Evolutionary conservation across 2,797 vertebrate species (phyloP).

Genomic region (Prunella strophiata): DNA sequence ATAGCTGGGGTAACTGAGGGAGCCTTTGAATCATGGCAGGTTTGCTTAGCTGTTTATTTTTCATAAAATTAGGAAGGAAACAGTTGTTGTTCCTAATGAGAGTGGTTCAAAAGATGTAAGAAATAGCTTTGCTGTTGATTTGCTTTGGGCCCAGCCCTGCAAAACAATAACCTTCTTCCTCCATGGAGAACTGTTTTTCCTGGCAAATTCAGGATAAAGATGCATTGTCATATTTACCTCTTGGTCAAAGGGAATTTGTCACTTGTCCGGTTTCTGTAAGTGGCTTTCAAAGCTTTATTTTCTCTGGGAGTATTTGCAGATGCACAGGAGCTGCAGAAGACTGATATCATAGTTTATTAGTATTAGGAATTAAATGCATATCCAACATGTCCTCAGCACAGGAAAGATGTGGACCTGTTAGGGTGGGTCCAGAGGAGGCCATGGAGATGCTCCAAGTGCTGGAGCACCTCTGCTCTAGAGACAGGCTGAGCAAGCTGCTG

Average conservation of each 20-base stretch:
- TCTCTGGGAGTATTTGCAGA: not conserved
- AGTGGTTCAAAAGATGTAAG: not conserved
- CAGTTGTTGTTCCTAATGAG: not conserved
- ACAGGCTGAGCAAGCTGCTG: not conserved
- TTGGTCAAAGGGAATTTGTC: not conserved
- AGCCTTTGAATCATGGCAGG: not conserved
- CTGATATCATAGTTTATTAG: not conserved
- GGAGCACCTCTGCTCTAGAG: not conserved
- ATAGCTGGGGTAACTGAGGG: not conserved
- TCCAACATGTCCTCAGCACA: not conserved
- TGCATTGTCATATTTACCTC: not conserved
- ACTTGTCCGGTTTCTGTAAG: not conserved
- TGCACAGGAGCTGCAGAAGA: not conserved
- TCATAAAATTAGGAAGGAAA: not conserved
- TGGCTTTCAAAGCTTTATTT: not conserved
- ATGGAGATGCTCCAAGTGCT: accelerated
- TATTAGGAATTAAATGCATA: not conserved
- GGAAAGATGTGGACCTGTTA: not conserved
- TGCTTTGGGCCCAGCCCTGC: not conserved
- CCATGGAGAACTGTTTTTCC: not conserved
- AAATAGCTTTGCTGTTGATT: not conserved
- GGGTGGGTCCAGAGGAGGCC: not conserved
- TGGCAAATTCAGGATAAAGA: not conserved
- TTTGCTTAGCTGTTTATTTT: not conserved
- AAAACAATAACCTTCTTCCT: not conserved